phyloP scores from a whole-genome alignment of 2,888 invertebrate species.

The Tromatobia lineatoria region DNA sequence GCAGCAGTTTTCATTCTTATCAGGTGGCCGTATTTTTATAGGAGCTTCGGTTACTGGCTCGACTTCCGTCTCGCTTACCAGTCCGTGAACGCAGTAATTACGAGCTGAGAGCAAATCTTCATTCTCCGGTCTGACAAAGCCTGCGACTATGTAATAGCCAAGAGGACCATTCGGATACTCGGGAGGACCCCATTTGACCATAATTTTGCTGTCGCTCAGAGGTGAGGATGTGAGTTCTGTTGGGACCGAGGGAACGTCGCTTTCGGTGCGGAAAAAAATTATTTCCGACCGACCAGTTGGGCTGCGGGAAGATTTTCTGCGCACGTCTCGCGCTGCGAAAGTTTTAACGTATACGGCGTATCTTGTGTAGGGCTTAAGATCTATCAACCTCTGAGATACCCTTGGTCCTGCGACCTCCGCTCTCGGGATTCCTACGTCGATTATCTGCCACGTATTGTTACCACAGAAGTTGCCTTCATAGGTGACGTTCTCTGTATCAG shows the following conservation, averaged over 20 bases:
- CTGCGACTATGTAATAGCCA: slow-evolving; percentile 86
- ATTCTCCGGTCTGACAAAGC: slow-evolving; percentile 77
- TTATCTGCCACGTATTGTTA: slow-evolving; percentile 82
- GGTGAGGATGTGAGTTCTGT: slow-evolving; percentile 80
- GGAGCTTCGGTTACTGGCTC: slow-evolving; percentile 63
- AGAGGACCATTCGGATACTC: slow-evolving; percentile 88
- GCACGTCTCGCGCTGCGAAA: slow-evolving; percentile 85
- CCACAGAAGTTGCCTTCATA: slow-evolving; percentile 88
- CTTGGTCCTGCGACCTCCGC: slow-evolving; percentile 30
- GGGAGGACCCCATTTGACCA: slow-evolving; percentile 88
- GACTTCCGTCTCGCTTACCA: slow-evolving; percentile 70
- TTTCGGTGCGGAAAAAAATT: slow-evolving; percentile 78
- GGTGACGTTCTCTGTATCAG: slow-evolving; percentile 86
- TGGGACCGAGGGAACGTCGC: slow-evolving; percentile 82
- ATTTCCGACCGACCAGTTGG: slow-evolving; percentile 79
- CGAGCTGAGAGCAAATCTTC: slow-evolving; percentile 78
- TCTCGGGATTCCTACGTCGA: slow-evolving; percentile 79
- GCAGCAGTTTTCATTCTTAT: slow-evolving; percentile 71
- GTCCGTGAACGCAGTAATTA: slow-evolving; percentile 84
- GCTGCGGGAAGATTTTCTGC: slow-evolving; percentile 62
- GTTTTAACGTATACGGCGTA: slow-evolving; percentile 92
- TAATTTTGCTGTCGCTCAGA: slow-evolving; percentile 84
- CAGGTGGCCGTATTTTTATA: background rate
- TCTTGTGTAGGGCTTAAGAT: slow-evolving; percentile 89
- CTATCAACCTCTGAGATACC: slow-evolving; percentile 79